A percentile compares a stretch with the other conserved stretches of the same genome.
Evolutionary conservation across 2,113 vertebrate genomes (phyloP).

Genomic region (Trinectes maculatus): DNA sequence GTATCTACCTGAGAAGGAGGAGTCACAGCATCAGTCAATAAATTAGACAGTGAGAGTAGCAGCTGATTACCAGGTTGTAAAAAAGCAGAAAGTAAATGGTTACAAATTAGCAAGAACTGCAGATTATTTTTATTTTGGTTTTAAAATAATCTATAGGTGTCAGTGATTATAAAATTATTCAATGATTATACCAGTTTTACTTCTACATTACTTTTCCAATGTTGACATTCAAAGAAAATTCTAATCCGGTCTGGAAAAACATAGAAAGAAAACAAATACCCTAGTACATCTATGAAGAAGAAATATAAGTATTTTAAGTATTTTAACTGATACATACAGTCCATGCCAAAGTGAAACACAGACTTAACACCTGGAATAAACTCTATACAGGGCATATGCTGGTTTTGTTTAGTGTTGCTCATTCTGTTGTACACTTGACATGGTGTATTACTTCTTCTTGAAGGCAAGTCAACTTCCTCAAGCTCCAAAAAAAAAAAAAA

Average conservation of each 20-base stretch:
- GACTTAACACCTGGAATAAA: slow-evolving; percentile 2
- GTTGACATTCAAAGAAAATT: too few species aligned
- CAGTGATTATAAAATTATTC: slow-evolving; percentile 53
- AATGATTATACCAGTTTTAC: too few species aligned
- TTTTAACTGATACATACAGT: slow-evolving; percentile 45
- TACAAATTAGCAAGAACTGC: neutral
- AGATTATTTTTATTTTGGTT: neutral
- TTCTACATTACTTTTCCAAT: too few species aligned
- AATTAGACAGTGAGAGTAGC: slow-evolving; percentile 11
- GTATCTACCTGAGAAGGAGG: slow-evolving; percentile 72
- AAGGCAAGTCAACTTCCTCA: neutral
- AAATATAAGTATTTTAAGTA: slow-evolving; percentile 64
- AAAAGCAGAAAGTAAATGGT: neutral
- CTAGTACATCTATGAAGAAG: slow-evolving; percentile 40
- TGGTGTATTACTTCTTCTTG: neutral
- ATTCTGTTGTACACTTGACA: neutral
- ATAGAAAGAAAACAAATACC: too few species aligned
- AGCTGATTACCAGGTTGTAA: slow-evolving; percentile 13
- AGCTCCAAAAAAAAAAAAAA: too few species aligned
- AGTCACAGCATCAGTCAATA: slow-evolving; percentile 39
- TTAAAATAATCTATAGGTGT: slow-evolving; percentile 17
- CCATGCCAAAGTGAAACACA: slow-evolving; percentile 21
- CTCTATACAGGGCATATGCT: neutral
- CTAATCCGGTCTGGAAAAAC: too few species aligned
- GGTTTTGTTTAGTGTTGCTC: neutral